Base-by-base conservation (phyloP, 2,113 vertebrate species). In the Dryoscopus gambensis region DNA sequence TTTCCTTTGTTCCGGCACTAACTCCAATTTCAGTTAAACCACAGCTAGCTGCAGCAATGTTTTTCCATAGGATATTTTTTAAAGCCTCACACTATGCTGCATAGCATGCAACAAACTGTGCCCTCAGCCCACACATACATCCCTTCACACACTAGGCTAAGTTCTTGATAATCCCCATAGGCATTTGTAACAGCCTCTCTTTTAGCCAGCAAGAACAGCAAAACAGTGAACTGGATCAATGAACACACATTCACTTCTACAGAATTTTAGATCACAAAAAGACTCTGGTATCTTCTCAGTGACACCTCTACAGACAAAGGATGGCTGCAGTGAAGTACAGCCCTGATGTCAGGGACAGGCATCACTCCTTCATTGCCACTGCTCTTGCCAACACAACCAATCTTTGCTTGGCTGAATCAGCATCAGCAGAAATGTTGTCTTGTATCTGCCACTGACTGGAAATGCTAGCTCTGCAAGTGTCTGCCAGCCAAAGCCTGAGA, bases 1-100 rank as follows among this genome's bases (percentile, higher is more conserved):
- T 33, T 86, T 78, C 80, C 49, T 76, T 89, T 92, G 39, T 81
- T 90, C 50, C 35, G 75, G 15, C 71, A 77, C 31, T 21, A 19
- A 63, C 44, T 93, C 73, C 86, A 59, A n/a, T 25, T 93, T 67
- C 93, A 92, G 84, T 89, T 64, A 90, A 90, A 95, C 55, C 91
- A 87, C 83, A 95, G 64, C 79, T 74, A 92, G 86, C 76, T 63
- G 44, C 42, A 93, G 60, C 44, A 59, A 47, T 12, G 44, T 39
- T 92, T 95, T 75, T 44, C 69, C 49, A 67, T 6, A 47, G 55
- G 16, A 5, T 30, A 16, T 31, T 44, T 91, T 84, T 69, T 37
- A 67, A 91, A 90, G 52, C 56, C 69, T 92, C 73, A 52, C 18
- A 42, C 56, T 65, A 69, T 6, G 40, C 42, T 88, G 50, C 63